phyloP scores from a whole-genome alignment of 2,888 invertebrate species.

The Zygaena filipendulae region DNA sequence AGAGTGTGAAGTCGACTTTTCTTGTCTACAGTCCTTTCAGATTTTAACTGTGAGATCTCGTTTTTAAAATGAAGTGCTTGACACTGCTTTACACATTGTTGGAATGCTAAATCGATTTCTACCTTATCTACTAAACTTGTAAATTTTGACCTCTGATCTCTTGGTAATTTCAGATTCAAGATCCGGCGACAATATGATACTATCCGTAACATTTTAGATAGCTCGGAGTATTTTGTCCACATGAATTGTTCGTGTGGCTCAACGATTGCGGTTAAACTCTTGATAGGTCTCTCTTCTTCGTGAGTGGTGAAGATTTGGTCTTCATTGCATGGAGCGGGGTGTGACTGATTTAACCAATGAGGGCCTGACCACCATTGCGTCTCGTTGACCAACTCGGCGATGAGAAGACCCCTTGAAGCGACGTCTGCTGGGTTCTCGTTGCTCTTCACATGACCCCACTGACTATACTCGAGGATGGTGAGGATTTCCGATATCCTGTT shows the following conservation, averaged over 20 bases:
- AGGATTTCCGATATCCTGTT: conserved; percentile 19
- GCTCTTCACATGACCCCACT: conserved; percentile 6
- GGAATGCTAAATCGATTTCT: conserved; percentile 5
- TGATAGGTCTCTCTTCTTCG: conserved; percentile 3
- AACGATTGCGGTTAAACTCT: conserved; percentile 1
- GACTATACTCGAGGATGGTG: conserved; percentile 7
- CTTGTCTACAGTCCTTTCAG: conserved; percentile 2
- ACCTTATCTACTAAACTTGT: too few relatives aligned
- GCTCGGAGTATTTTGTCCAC: conserved; percentile 6
- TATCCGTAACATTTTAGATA: conserved; percentile 5
- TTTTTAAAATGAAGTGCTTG: conserved; percentile 2
- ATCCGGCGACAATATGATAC: conserved; percentile 9
- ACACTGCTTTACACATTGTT: conserved; percentile 4
- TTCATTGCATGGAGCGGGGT: background rate
- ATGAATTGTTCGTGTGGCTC: background rate
- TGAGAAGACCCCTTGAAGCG: conserved; percentile 6
- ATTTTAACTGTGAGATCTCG: conserved; percentile 5
- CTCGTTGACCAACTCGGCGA: background rate
- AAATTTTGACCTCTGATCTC: too few relatives aligned
- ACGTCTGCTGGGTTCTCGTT: conserved; percentile 7
- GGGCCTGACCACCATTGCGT: background rate
- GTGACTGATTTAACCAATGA: background rate
- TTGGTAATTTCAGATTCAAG: conserved; percentile 4
- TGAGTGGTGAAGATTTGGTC: conserved; percentile 1
- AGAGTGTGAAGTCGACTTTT: conserved; percentile 4